Evolutionary conservation across 2,113 vertebrate species (phyloP).

Genomic region (Labeo catla): DNA sequence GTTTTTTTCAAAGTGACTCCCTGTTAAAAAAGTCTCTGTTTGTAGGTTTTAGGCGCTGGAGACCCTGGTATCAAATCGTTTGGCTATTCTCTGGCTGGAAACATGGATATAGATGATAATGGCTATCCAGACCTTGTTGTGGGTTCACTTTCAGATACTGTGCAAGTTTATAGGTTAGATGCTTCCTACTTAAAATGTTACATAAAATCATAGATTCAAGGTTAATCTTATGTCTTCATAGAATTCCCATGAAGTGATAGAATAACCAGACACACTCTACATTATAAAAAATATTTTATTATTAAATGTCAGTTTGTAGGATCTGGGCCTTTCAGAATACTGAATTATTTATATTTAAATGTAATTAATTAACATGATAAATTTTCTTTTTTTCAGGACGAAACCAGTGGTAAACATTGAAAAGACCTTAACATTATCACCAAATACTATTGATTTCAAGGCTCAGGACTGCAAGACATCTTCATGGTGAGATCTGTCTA

Average conservation of each 20-base stretch:
- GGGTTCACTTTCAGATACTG: conserved; percentile 83
- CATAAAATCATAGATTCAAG: neutral
- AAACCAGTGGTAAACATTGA: conserved; percentile 84
- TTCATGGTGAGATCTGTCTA: conserved; percentile 77
- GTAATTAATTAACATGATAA: neutral
- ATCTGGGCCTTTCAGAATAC: neutral
- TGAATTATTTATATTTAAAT: neutral
- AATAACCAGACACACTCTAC: neutral
- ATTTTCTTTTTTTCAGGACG: conserved; percentile 71
- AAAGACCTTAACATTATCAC: conserved; percentile 78
- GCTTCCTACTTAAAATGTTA: neutral
- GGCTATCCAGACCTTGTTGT: conserved; percentile 85
- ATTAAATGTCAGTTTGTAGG: neutral
- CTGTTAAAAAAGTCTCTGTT: neutral
- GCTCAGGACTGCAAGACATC: conserved; percentile 64
- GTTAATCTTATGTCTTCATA: neutral
- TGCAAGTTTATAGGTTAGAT: conserved; percentile 79
- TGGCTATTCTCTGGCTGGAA: conserved; percentile 85
- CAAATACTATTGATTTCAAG: conserved; percentile 67
- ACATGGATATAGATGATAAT: conserved; percentile 86
- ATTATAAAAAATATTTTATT: neutral
- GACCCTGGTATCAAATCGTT: conserved; percentile 69
- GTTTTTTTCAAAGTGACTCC: neutral
- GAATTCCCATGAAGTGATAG: neutral
- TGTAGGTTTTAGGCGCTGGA: conserved; percentile 79